A percentile compares a stretch with the other conserved stretches of the same genome.
phyloP scores from a whole-genome alignment of 2,113 vertebrate species.

The Cricetomys ansorgei region DNA sequence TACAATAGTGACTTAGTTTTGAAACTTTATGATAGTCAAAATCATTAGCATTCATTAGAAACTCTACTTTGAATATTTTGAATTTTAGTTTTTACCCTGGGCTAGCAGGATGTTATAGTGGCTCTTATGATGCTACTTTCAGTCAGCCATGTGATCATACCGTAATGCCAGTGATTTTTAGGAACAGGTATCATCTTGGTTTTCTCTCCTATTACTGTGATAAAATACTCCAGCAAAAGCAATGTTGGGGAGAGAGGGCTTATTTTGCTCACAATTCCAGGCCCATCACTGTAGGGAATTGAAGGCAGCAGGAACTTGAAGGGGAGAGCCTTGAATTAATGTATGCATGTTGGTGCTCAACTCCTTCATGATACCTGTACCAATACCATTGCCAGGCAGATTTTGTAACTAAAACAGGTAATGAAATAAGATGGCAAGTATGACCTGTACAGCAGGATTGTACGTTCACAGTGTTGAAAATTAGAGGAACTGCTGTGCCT shows the following conservation, averaged over 20 bases:
- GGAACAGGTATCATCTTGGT: not conserved
- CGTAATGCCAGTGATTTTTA: not conserved
- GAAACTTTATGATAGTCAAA: not conserved
- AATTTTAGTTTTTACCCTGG: not conserved
- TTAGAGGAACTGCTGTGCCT: not conserved
- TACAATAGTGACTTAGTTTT: not conserved
- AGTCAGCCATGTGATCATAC: not conserved
- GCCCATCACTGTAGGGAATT: not conserved
- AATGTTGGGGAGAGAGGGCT: too few relatives aligned
- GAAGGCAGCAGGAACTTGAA: not conserved
- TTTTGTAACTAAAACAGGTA: conserved; percentile 21
- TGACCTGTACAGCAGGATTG: not conserved
- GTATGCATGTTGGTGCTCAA: not conserved
- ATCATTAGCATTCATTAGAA: not conserved
- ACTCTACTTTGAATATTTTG: not conserved
- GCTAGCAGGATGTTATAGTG: not conserved
- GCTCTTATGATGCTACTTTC: not conserved
- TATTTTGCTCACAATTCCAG: not conserved
- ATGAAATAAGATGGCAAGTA: not conserved
- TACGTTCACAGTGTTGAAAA: not conserved
- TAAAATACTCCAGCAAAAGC: not conserved
- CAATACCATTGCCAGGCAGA: not conserved
- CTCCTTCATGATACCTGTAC: not conserved
- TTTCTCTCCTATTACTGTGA: not conserved
- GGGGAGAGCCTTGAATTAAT: not conserved